Conservation (phyloP, 2,888 invertebrate species). For the Cotesia congregata region DNA sequence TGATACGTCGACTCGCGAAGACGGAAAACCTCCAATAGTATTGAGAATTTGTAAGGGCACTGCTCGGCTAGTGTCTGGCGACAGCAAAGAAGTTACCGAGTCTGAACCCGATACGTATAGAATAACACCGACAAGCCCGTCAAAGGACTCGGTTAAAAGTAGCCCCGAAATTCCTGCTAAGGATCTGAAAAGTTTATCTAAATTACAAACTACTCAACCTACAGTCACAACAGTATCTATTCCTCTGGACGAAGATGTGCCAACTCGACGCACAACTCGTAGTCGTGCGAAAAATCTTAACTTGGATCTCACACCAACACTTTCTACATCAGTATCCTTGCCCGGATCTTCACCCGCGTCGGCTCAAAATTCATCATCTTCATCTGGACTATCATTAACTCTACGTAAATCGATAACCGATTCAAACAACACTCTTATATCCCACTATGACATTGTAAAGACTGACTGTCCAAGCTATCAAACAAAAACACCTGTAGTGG, state of each 20-base stretch:
- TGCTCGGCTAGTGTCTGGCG: conserved; percentile 72
- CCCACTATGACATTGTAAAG: conserved; percentile 68
- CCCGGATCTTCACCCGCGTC: conserved; percentile 43
- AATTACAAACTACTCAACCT: conserved; percentile 51
- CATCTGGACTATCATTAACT: conserved; percentile 63
- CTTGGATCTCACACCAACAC: conserved; percentile 54
- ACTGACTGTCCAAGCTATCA: conserved; percentile 64
- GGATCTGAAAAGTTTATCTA: conserved; percentile 55
- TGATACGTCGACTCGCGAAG: conserved; percentile 58
- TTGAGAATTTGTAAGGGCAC: conserved; percentile 87
- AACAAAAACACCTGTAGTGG: conserved; percentile 59
- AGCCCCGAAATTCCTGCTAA: not conserved
- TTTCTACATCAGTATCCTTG: not conserved
- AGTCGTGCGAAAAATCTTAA: conserved; percentile 65
- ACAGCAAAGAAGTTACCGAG: conserved; percentile 55
- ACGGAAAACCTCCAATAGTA: conserved; percentile 83
- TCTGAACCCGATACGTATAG: conserved; percentile 62
- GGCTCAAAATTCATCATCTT: conserved; percentile 52
- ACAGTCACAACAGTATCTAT: conserved; percentile 61
- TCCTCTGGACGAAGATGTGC: conserved; percentile 58
- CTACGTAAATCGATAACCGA: conserved; percentile 66
- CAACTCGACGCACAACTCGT: conserved; percentile 65
- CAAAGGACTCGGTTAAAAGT: conserved; percentile 49
- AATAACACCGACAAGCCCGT: conserved; percentile 61
- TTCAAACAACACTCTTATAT: conserved; percentile 65